phyloP scores from a whole-genome alignment of 2,888 invertebrate species.

The Halictus quadricinctus region DNA sequence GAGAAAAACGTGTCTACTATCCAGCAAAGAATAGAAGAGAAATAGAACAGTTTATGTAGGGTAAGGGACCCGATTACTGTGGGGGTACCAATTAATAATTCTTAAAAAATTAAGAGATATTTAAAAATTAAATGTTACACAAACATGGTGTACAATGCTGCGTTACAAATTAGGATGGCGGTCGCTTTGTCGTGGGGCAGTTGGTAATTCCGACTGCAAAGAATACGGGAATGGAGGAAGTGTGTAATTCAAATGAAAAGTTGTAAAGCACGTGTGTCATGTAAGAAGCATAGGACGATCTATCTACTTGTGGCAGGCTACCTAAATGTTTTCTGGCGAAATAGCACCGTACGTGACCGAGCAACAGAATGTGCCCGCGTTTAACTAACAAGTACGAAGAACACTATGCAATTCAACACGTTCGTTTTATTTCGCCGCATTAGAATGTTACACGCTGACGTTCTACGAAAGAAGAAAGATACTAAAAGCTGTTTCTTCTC shows the following conservation, averaged over 20 bases:
- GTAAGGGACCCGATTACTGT: too few species aligned
- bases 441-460: background rate
- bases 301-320: background rate
- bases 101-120: too few species aligned
- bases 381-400: slow-evolving; percentile 32
- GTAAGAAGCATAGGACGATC: background rate
- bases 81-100: too few species aligned
- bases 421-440: slow-evolving; percentile 9
- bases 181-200: too few species aligned
- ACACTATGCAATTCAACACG: slow-evolving; percentile 44
- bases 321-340: background rate
- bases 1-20: background rate
- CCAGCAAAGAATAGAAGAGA: background rate
- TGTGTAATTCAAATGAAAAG: background rate
- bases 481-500: slow-evolving; percentile 5
- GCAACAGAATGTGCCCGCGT: background rate
- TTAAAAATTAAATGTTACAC: too few species aligned
- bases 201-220: too few species aligned
- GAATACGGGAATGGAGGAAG: too few species aligned
- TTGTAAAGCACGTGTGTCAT: background rate
- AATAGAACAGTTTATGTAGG: too few species aligned
- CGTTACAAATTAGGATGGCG: too few species aligned
- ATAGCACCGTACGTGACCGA: background rate
- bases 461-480: slow-evolving; percentile 13
- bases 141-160: too few species aligned